phyloP scores from a whole-genome alignment of 53 echinoderm and acorn worm species.

The Holothuria scabra region DNA sequence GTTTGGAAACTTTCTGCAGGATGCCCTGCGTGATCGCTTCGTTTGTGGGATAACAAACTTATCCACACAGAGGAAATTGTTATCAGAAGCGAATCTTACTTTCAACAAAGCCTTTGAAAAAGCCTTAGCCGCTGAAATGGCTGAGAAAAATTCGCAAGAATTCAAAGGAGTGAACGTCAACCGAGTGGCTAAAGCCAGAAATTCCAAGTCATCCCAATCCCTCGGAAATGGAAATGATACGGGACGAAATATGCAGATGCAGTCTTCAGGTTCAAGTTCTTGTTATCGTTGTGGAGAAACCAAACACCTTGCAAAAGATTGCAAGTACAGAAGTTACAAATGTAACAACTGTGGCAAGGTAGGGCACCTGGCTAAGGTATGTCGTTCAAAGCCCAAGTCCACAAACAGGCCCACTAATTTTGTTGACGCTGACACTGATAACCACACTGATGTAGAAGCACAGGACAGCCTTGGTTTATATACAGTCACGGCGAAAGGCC shows the following conservation, averaged over 20 bases:
- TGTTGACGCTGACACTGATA: too few relatives aligned
- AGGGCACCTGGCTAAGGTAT: too few relatives aligned
- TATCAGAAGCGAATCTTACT: slow-evolving; percentile 65
- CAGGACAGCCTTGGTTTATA: too few relatives aligned
- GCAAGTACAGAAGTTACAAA: too few relatives aligned
- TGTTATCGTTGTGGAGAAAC: too few relatives aligned
- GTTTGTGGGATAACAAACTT: slow-evolving; percentile 57
- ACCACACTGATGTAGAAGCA: too few relatives aligned
- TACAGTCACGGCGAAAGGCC: too few relatives aligned
- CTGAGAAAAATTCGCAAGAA: slow-evolving; percentile 14
- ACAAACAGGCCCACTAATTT: too few relatives aligned
- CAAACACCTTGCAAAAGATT: too few relatives aligned
- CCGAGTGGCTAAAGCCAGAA: not conserved
- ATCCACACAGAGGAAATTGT: slow-evolving; percentile 53
- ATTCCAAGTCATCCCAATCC: not conserved
- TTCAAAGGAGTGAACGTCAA: not conserved
- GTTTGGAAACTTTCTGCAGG: slow-evolving; percentile 59
- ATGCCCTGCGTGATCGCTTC: slow-evolving; percentile 60
- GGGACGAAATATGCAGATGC: not conserved
- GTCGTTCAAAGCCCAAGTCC: too few relatives aligned
- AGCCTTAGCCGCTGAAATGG: slow-evolving; percentile 59
- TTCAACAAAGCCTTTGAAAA: slow-evolving; percentile 49
- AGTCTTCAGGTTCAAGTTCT: too few relatives aligned
- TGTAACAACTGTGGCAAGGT: too few relatives aligned
- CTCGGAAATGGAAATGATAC: not conserved